phyloP scores from a whole-genome alignment of 2,888 invertebrate genomes.

The Shargacucullia verbasci region DNA sequence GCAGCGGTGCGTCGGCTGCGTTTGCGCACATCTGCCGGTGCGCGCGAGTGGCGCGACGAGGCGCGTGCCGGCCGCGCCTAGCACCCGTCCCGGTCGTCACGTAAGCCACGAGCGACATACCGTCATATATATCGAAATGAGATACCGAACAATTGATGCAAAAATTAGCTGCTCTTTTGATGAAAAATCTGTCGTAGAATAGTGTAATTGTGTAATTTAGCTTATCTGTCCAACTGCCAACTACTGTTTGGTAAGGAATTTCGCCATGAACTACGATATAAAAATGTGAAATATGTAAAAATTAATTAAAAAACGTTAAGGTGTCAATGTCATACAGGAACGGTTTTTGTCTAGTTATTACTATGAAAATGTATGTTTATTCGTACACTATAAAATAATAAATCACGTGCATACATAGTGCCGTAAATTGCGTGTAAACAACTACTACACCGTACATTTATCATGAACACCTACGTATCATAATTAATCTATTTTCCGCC shows the following conservation, averaged over 20 bases:
- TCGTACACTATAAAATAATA: conserved; percentile 2
- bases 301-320: neutral
- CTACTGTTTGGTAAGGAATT: too few relatives aligned
- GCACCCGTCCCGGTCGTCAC: conserved; percentile 59
- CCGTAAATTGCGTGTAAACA: conserved; percentile 5
- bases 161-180: neutral
- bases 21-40: conserved; percentile 79
- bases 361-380: too few relatives aligned
- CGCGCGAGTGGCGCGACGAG: conserved; percentile 64
- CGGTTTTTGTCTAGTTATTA: too few relatives aligned
- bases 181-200: too few relatives aligned
- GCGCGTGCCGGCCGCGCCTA: conserved; percentile 58
- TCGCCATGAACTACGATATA: neutral
- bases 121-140: conserved; percentile 20
- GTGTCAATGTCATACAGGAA: too few relatives aligned
- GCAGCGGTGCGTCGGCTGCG: conserved; percentile 65
- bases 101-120: conserved; percentile 61
- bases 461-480: conserved; percentile 42
- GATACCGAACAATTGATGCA: conserved; percentile 1
- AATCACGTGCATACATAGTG: neutral
- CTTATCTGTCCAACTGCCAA: too few relatives aligned
- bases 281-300: neutral
- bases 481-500: conserved; percentile 47
- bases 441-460: conserved; percentile 20
- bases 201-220: too few relatives aligned